phyloP scores from a whole-genome alignment of 2,888 invertebrate genomes.

The Rhagonycha lutea region DNA sequence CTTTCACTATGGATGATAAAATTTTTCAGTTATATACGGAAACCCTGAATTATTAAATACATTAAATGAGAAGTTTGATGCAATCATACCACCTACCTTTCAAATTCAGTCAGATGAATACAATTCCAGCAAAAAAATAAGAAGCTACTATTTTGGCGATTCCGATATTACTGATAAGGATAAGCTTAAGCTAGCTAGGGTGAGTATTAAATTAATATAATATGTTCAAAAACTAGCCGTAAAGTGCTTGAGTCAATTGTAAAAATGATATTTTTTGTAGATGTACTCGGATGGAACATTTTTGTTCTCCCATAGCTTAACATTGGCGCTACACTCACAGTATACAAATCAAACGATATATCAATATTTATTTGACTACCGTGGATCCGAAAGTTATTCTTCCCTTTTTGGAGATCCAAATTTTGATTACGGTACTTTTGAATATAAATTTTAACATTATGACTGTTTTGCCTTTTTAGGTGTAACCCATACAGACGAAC shows the following conservation, averaged over 20 bases:
- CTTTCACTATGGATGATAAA: not conserved
- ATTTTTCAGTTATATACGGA: constrained; percentile 39
- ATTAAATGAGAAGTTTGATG: constrained; percentile 54
- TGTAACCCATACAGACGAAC: constrained; percentile 10
- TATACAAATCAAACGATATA: constrained; percentile 58
- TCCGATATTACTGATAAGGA: constrained; percentile 48
- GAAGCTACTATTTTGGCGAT: constrained; percentile 56
- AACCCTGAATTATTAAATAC: constrained; percentile 45
- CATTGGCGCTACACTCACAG: not conserved
- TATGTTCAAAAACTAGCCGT: too few species aligned
- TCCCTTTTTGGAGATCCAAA: constrained; percentile 68
- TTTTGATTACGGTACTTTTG: constrained; percentile 62
- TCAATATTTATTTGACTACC: constrained; percentile 69
- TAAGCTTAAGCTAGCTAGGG: constrained; percentile 50
- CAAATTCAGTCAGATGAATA: constrained; percentile 46
- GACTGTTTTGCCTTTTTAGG: not conserved
- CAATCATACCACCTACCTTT: constrained; percentile 53
- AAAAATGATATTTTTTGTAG: not conserved
- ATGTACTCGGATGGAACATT: not conserved
- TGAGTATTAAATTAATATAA: too few species aligned
- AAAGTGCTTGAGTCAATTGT: too few species aligned
- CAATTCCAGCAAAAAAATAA: constrained; percentile 47
- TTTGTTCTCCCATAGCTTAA: not conserved
- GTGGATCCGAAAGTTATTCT: constrained; percentile 70
- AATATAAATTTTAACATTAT: not conserved